Conservation (phyloP, 2,113 vertebrate species). For the Microtus richardsoni region DNA sequence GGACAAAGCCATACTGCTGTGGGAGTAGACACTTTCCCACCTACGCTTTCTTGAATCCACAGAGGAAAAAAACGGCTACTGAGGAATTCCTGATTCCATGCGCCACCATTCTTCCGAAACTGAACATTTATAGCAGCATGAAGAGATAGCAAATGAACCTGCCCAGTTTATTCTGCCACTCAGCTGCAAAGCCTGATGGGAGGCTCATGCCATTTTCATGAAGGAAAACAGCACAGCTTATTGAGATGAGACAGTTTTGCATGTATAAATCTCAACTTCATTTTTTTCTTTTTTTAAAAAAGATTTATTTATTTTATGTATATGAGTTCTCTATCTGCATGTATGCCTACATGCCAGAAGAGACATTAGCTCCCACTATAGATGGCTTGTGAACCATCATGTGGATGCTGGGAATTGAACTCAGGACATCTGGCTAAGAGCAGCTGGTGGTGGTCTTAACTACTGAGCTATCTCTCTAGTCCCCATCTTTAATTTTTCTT, state of each 20-base stretch:
- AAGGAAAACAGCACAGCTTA: slow-evolving; percentile 28
- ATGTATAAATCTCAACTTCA: slow-evolving; percentile 35
- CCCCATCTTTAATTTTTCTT: background rate
- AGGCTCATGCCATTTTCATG: background rate
- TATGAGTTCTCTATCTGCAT: background rate
- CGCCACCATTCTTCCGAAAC: background rate
- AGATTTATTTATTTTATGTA: background rate
- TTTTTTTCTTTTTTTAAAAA: background rate
- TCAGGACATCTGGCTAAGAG: background rate
- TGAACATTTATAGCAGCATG: slow-evolving; percentile 34
- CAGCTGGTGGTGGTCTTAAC: background rate
- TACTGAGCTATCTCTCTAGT: background rate
- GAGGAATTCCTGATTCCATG: background rate
- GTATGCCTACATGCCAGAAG: background rate
- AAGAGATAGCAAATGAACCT: background rate
- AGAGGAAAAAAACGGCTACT: background rate
- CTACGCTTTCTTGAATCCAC: background rate
- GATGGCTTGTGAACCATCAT: background rate
- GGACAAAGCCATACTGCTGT: slow-evolving; percentile 14
- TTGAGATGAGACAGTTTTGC: background rate
- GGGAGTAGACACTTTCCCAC: background rate
- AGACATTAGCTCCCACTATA: background rate
- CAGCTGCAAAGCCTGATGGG: background rate
- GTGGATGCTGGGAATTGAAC: background rate
- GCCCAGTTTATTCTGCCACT: slow-evolving; percentile 21